Conservation (phyloP, 2,797 vertebrate species). For the Pitangus sulphuratus region DNA sequence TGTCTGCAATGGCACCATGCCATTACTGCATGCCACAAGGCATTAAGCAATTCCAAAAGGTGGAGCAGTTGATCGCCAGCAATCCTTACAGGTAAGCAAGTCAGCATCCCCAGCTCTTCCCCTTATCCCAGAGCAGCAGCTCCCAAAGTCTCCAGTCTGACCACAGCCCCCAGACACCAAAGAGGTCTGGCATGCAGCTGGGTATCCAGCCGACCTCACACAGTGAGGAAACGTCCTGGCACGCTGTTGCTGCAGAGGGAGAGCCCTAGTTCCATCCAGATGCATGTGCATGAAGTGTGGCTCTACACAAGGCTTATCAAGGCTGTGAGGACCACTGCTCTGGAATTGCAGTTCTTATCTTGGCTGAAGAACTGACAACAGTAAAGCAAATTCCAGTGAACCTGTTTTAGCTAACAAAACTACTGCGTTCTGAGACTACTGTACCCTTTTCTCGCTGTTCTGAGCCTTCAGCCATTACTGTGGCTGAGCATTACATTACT, state of each 20-base stretch:
- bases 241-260: fast-evolving
- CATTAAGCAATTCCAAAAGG: neutral
- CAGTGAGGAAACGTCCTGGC: neutral
- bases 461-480: neutral
- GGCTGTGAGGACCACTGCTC: neutral
- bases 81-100: neutral
- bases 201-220: neutral
- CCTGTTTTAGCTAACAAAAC: neutral
- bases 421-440: neutral
- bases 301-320: neutral
- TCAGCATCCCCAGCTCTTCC: neutral
- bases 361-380: neutral
- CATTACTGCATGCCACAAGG: neutral
- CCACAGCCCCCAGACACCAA: neutral
- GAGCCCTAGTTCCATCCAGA: neutral
- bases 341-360: neutral
- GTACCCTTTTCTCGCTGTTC: neutral
- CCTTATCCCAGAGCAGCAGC: neutral
- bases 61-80: neutral
- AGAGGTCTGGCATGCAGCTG: neutral
- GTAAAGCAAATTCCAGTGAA: neutral
- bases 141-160: neutral
- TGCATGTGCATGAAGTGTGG: fast-evolving
- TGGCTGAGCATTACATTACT: neutral
- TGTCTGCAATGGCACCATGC: neutral